Evolutionary conservation across 2,888 invertebrate genomes (phyloP), one percentile per base, ranked within the genome.

Genomic region (Lithophane semibrunnea): DNA sequence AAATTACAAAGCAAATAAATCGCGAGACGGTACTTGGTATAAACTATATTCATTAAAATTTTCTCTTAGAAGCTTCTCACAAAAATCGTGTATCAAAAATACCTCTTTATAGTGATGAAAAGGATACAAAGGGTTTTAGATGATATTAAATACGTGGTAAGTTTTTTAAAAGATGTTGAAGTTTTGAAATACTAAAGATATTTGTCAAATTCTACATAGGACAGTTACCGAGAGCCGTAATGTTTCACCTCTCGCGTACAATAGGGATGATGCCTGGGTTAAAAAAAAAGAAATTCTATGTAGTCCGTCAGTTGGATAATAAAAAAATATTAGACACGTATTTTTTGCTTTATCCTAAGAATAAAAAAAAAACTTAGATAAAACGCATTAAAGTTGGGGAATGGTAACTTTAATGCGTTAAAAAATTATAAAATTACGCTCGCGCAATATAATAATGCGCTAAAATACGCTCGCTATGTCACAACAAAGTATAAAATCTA

Each of bases 91-190:
- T 93, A 94, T 96, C 96, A 91, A 93, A 95, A 96, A 96, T 96
- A 96, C 96, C 96, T 96, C 96, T 95, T 92, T 91, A 93, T 93
- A 95, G 96, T 96, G 96, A 96, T 96, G 93, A 93, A 95, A 95
- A 93, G 94, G 94, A 94, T 92, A 92, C 92, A 92, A 95, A 95
- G 95, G 96, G 95, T 95, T 95, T 94, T 95, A 94, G 94, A 94
- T 94, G 93, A 92, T 94, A 94, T 93, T 93, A 91, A 90, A 90
- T 90, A 92, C 77, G 92, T 93, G 95, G 95, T 96, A 96, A 94
- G 95, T 94, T 95, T 95, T 93, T 94, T 89, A 94, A 95, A 93
- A 92, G 85, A 95, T 95, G 96, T 96, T 96, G 86, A 96, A 92
- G 95, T 93, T 92, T 91, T 91, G 94, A 94, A 93, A 93, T 92